These are phyloP conservation scores for Encarsia formosa DNA, from an alignment of 2,888 invertebrate species.

Conservation along the genomic window DNA sequence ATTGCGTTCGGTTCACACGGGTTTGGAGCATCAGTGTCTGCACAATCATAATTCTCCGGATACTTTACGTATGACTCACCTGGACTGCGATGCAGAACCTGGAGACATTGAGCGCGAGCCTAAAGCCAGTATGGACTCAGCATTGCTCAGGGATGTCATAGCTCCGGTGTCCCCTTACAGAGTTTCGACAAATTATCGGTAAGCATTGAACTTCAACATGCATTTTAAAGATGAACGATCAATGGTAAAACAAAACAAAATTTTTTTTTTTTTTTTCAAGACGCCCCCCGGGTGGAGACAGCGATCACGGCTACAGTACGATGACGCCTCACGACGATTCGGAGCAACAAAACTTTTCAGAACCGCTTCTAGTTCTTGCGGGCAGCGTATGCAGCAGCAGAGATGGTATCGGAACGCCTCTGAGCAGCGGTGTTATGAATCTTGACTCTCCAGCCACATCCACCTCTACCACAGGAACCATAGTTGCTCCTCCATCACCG, in stretches of 20 bases:
- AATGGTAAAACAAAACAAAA: no score
- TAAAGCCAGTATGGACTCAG: conserved; percentile 58
- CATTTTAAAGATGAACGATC: no score
- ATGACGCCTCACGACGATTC: conserved; percentile 91
- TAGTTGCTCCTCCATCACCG: conserved; percentile 52
- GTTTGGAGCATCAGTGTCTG: conserved; percentile 52
- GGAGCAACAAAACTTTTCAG: conserved; percentile 73
- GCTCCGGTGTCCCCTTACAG: conserved; percentile 83
- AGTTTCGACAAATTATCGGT: conserved; percentile 70
- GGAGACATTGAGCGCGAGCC: conserved; percentile 44
- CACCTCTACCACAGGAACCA: conserved; percentile 26
- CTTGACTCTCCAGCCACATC: conserved; percentile 23
- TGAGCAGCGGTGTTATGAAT: neutral
- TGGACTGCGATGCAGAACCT: conserved; percentile 65
- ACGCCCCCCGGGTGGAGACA: conserved; percentile 71
- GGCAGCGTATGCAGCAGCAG: conserved; percentile 29
- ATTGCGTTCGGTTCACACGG: conserved; percentile 56
- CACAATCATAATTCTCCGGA: conserved; percentile 54
- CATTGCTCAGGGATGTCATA: conserved; percentile 60
- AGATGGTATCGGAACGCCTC: conserved; percentile 19
- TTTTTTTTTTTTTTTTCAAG: no score
- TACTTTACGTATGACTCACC: conserved; percentile 68
- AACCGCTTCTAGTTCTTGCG: conserved; percentile 43
- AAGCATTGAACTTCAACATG: no score
- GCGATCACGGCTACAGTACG: conserved; percentile 93